phyloP scores from a whole-genome alignment of 2,113 vertebrate species.

The Chelonoidis abingdonii region DNA sequence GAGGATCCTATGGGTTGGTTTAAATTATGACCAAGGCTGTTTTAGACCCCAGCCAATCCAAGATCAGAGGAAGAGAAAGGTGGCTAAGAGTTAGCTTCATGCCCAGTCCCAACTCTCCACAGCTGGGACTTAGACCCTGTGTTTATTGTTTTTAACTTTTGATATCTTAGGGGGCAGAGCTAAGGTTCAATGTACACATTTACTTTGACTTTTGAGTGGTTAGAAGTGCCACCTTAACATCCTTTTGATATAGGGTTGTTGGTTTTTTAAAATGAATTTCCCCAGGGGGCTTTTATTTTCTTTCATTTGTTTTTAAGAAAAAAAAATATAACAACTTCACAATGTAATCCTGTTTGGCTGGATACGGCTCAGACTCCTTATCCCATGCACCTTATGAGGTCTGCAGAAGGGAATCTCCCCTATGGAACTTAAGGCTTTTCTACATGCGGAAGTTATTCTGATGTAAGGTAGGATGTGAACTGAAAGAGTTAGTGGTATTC shows the following conservation, averaged over 20 bases:
- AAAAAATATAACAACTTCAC: background rate
- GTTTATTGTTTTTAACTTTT: fast-evolving
- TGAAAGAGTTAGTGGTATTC: background rate
- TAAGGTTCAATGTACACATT: background rate
- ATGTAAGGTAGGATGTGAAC: background rate
- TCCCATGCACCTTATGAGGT: background rate
- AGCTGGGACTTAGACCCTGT: background rate
- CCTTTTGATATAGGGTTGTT: background rate
- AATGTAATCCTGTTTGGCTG: background rate
- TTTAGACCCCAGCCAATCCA: background rate
- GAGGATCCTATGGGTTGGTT: background rate
- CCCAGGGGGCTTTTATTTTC: background rate
- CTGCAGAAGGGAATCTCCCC: background rate
- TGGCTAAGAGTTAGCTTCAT: background rate
- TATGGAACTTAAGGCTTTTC: background rate
- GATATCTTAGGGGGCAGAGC: background rate
- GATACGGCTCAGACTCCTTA: background rate
- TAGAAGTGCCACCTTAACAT: background rate
- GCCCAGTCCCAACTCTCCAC: background rate
- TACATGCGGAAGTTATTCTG: background rate
- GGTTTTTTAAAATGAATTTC: background rate
- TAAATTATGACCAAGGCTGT: background rate
- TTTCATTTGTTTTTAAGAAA: background rate
- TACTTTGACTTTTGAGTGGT: background rate
- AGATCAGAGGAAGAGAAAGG: background rate